phyloP scores from a whole-genome alignment of 92 coral and sea anemone genomes.

The Zoanthus sansibaricus region DNA sequence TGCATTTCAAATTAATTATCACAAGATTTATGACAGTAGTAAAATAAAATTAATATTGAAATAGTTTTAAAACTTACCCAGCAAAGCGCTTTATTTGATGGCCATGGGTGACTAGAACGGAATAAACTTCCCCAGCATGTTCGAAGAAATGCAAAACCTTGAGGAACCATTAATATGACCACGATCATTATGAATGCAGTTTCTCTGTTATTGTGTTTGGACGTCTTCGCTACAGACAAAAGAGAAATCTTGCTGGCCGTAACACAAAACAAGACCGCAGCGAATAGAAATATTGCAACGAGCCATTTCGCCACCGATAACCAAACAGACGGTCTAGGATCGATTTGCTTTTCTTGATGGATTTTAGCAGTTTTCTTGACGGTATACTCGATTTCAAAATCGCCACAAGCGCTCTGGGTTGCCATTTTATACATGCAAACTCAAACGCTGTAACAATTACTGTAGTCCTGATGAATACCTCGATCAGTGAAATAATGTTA shows the following conservation, averaged over 20 bases:
- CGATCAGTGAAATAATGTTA: too few relatives aligned
- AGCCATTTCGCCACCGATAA: too few relatives aligned
- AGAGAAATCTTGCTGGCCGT: constrained; percentile 78
- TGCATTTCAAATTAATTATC: too few relatives aligned
- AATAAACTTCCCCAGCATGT: constrained; percentile 78
- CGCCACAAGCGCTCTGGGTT: not conserved
- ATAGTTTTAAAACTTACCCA: constrained; percentile 65
- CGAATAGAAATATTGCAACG: too few relatives aligned
- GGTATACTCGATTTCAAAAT: constrained; percentile 46
- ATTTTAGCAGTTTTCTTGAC: constrained; percentile 71
- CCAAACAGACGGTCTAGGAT: too few relatives aligned
- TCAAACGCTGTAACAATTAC: too few relatives aligned
- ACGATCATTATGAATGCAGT: constrained; percentile 84
- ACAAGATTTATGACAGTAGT: too few relatives aligned
- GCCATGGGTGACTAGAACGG: constrained; percentile 80
- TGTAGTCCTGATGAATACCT: too few relatives aligned
- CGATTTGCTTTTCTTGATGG: constrained; percentile 52
- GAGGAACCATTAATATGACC: constrained; percentile 82
- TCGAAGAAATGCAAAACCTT: constrained; percentile 62
- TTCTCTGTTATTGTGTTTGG: constrained; percentile 48
- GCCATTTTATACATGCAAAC: too few relatives aligned
- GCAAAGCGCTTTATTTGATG: constrained; percentile 70
- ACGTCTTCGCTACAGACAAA: not conserved
- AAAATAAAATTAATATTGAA: too few relatives aligned
- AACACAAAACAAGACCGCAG: too few relatives aligned